These are phyloP conservation scores for Synaphobranchus kaupii DNA, from an alignment of 2,797 vertebrate genomes.

Conservation along the genomic window DNA sequence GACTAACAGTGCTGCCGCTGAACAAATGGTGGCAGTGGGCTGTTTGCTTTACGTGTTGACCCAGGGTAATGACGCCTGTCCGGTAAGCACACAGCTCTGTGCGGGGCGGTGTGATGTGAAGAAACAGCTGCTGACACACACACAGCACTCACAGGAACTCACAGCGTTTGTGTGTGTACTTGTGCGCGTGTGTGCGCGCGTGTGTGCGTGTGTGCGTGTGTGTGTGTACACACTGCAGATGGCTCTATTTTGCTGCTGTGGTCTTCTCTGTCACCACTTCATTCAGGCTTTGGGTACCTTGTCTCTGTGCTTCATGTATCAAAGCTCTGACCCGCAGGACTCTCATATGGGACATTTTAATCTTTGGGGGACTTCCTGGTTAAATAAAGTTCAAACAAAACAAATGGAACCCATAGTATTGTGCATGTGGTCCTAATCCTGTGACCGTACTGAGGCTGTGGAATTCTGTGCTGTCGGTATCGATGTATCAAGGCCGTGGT, in stretches of 20 bases:
- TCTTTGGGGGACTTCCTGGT: neutral
- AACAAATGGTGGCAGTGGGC: neutral
- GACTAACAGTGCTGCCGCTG: neutral
- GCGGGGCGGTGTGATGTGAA: neutral
- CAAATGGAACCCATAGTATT: neutral
- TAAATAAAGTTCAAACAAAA: neutral
- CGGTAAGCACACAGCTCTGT: neutral
- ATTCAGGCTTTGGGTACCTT: neutral
- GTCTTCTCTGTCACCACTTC: neutral
- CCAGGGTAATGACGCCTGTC: conserved; percentile 2
- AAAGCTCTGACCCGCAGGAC: neutral
- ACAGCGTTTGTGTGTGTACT: neutral
- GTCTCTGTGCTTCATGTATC: neutral
- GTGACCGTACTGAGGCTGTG: neutral
- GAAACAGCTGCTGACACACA: neutral
- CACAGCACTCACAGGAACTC: neutral
- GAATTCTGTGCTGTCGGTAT: no score
- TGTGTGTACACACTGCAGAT: neutral
- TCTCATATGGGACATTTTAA: neutral
- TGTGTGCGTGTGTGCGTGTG: neutral
- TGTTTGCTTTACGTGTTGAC: conserved; percentile 11
- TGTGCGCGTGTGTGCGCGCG: neutral
- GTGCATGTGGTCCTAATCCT: neutral
- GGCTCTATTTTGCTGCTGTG: neutral
- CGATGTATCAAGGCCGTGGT: no score